These are phyloP conservation scores for Oreotrochilus melanogaster DNA, from an alignment of 2,113 vertebrate genomes.

Conservation along the genomic window DNA sequence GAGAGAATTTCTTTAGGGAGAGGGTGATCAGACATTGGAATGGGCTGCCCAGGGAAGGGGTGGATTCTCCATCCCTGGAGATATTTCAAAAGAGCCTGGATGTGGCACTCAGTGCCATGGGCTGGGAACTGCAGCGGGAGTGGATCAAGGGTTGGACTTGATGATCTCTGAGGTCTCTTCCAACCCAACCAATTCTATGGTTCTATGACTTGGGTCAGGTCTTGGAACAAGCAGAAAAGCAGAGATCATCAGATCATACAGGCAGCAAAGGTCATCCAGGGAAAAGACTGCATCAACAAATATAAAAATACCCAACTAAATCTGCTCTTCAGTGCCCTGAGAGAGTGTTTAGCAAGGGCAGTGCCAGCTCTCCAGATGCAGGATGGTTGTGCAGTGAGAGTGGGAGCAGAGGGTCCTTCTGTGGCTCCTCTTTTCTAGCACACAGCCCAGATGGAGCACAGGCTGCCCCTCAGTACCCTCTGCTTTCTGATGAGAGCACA, in stretches of 20 bases:
- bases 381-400: not conserved
- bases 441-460: not conserved
- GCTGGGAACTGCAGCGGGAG: no score
- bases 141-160: no score
- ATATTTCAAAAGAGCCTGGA: no score
- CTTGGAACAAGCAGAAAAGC: not conserved
- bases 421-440: not conserved
- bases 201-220: accelerated
- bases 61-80: no score
- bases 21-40: no score
- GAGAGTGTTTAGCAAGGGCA: not conserved
- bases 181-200: no score
- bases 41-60: no score
- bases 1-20: no score
- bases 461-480: not conserved
- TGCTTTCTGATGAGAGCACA: not conserved
- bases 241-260: not conserved
- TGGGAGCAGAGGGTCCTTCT: not conserved
- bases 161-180: no score
- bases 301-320: accelerated
- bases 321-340: not conserved
- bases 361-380: not conserved
- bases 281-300: not conserved
- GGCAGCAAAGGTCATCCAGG: not conserved
- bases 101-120: no score